These are phyloP conservation scores for Salpingus planirostris DNA, from an alignment of 2,888 invertebrate genomes.

Conservation along the genomic window DNA sequence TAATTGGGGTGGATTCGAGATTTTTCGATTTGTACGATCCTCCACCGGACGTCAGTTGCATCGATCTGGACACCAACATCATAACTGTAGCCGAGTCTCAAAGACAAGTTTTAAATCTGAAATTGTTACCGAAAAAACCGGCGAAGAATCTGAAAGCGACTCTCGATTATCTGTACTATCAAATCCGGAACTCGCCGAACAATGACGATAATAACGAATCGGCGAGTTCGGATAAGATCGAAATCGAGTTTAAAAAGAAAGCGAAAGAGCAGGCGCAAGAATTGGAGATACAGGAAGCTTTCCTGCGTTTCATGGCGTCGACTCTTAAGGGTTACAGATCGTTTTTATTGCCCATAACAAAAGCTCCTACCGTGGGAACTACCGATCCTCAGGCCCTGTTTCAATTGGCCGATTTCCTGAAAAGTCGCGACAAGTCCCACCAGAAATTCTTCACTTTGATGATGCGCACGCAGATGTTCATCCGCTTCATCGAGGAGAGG, in stretches of 20 bases:
- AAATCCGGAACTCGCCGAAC: conserved; percentile 42
- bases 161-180: conserved; percentile 65
- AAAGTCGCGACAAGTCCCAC: conserved; percentile 81
- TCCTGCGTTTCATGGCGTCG: conserved; percentile 89
- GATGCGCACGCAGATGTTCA: conserved; percentile 95
- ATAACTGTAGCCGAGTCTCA: conserved; percentile 90
- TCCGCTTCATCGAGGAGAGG: conserved; percentile 95
- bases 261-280: conserved; percentile 82
- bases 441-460: conserved; percentile 82
- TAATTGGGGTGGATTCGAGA: conserved; percentile 93
- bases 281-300: conserved; percentile 93
- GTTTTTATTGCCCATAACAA: conserved; percentile 84
- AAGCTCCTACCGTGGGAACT: conserved; percentile 86
- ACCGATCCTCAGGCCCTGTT: conserved; percentile 94
- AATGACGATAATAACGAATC: conserved; percentile 14
- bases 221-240: conserved; percentile 45
- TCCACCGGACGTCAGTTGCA: conserved; percentile 92
- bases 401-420: conserved; percentile 82
- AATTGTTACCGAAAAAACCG: conserved; percentile 80
- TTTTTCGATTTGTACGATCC: conserved; percentile 97
- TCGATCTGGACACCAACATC: conserved; percentile 96
- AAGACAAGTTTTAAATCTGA: conserved; percentile 60
- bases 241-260: conserved; percentile 72
- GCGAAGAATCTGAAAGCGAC: conserved; percentile 71
- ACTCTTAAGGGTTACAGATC: conserved; percentile 84